Percentiles rank a stretch among this genome's conserved stretches.
Evolutionary conservation across 1,140 invertebrate species (phyloP).

Genomic region (Dendroctonus ponderosae): DNA sequence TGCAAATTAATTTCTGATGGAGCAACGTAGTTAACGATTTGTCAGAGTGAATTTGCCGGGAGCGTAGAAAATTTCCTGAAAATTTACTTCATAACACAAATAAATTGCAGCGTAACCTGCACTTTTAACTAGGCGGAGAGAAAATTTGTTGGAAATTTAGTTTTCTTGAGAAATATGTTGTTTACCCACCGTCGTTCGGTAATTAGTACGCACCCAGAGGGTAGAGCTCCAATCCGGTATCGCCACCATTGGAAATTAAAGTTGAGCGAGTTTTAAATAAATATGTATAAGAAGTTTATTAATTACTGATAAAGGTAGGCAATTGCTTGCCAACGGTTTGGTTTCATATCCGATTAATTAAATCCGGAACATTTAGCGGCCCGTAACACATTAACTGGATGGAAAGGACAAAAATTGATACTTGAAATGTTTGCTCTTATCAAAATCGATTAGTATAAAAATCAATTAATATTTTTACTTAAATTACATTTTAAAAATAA

Average conservation of each 20-base stretch:
- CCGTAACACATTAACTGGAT: too few relatives aligned
- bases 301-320: conserved; percentile 6
- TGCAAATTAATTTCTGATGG: too few relatives aligned
- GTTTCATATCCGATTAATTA: too few relatives aligned
- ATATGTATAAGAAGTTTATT: conserved; percentile 36
- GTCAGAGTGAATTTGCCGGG: conserved; percentile 8
- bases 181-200: conserved; percentile 33
- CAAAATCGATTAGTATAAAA: too few relatives aligned
- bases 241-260: conserved; percentile 36
- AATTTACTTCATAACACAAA: conserved; percentile 36
- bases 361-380: too few relatives aligned
- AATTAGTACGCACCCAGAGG: conserved; percentile 34
- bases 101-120: conserved; percentile 33
- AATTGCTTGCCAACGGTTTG: too few relatives aligned
- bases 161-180: conserved; percentile 35
- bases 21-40: conserved; percentile 9
- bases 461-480: too few relatives aligned
- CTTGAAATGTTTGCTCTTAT: too few relatives aligned
- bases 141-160: conserved; percentile 37
- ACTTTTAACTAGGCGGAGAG: conserved; percentile 36
- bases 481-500: too few relatives aligned
- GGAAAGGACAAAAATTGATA: too few relatives aligned
- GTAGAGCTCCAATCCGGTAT: conserved; percentile 23
- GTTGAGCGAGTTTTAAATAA: conserved; percentile 34
- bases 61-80: conserved; percentile 19